Evolutionary conservation across 2,888 invertebrate species (phyloP).

Genomic region (Flexamia atlantica): DNA sequence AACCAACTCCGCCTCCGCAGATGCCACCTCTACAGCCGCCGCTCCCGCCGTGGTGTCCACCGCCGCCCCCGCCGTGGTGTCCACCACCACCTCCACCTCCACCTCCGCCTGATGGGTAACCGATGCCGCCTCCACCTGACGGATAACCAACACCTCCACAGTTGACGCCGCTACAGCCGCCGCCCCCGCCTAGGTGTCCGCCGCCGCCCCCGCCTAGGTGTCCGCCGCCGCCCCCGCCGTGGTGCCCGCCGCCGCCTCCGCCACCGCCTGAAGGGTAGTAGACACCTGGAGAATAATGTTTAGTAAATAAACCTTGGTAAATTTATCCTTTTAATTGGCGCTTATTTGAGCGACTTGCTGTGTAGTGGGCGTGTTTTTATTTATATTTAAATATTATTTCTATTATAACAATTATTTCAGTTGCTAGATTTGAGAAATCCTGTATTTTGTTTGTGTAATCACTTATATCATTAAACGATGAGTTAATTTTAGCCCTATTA

Average conservation of each 20-base stretch:
- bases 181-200: constrained; percentile 7
- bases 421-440: too few relatives aligned
- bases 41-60: constrained; percentile 17
- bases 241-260: constrained; percentile 27
- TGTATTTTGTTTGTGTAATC: too few relatives aligned
- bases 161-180: background rate
- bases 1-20: constrained; percentile 13
- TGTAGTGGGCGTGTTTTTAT: too few relatives aligned
- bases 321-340: too few relatives aligned
- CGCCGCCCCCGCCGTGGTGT: constrained; percentile 9
- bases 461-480: too few relatives aligned
- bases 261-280: background rate
- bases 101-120: background rate
- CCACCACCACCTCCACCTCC: constrained; percentile 41
- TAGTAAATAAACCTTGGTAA: too few relatives aligned
- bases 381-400: too few relatives aligned
- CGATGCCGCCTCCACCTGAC: background rate
- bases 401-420: too few relatives aligned
- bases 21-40: constrained; percentile 26
- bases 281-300: background rate
- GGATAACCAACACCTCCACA: constrained; percentile 16
- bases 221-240: constrained; percentile 29
- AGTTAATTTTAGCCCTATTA: too few relatives aligned
- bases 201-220: constrained; percentile 27
- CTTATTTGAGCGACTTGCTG: too few relatives aligned